Conservation (phyloP, 1,140 invertebrate species). For the Scaptomyza hsui region DNA sequence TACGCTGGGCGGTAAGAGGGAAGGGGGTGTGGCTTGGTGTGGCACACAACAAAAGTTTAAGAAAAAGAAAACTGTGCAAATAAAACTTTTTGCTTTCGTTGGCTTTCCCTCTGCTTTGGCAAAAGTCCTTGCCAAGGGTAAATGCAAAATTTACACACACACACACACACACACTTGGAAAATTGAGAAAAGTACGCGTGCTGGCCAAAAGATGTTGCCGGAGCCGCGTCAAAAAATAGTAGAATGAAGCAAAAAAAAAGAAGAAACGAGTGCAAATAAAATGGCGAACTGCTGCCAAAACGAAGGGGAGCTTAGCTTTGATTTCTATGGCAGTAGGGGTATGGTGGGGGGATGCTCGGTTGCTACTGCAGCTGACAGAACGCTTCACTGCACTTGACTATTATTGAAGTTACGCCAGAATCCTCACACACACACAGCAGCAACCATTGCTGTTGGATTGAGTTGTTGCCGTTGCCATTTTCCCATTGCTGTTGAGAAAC, state of each 20-base stretch:
- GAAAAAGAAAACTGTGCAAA: slow-evolving; percentile 82
- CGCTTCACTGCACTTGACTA: slow-evolving; percentile 81
- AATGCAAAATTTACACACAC: slow-evolving; percentile 72
- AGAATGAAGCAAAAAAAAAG: slow-evolving; percentile 70
- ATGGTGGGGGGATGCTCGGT: slow-evolving; percentile 14
- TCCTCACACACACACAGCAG: slow-evolving; percentile 15
- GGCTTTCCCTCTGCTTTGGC: slow-evolving; percentile 53
- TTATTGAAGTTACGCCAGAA: slow-evolving; percentile 74
- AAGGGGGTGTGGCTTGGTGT: neutral
- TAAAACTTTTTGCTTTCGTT: slow-evolving; percentile 80
- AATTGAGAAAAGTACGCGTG: slow-evolving; percentile 52
- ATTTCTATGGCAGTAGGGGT: slow-evolving; percentile 25
- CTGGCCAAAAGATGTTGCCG: slow-evolving; percentile 74
- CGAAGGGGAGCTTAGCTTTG: slow-evolving; percentile 13
- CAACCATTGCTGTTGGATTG: slow-evolving; percentile 24
- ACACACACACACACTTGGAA: slow-evolving; percentile 38
- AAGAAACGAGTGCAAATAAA: slow-evolving; percentile 70
- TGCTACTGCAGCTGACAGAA: slow-evolving; percentile 65
- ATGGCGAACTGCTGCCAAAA: slow-evolving; percentile 47
- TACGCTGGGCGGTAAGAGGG: slow-evolving; percentile 16
- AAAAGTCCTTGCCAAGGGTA: slow-evolving; percentile 82
- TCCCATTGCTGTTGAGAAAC: slow-evolving; percentile 46
- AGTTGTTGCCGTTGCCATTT: slow-evolving; percentile 64
- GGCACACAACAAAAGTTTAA: slow-evolving; percentile 75
- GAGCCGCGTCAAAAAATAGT: slow-evolving; percentile 50